A percentile compares a stretch with the other conserved stretches of the same genome.
Conservation (phyloP, 1,140 invertebrate species). For the Brachionus manjavacas region DNA sequence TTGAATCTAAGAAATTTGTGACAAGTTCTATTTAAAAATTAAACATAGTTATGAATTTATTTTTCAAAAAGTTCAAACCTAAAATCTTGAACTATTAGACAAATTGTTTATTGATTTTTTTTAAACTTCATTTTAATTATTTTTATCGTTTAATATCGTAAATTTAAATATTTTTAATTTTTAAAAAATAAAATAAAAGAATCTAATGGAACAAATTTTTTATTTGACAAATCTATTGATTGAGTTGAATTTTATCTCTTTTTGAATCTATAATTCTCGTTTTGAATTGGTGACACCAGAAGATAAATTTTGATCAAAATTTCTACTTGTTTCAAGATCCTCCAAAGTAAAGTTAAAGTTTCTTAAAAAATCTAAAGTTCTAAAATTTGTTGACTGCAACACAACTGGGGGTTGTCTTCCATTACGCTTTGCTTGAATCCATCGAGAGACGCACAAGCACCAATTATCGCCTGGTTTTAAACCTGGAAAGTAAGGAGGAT, state of each 20-base stretch:
- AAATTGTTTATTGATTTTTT: too few species aligned
- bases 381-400: not conserved
- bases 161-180: too few species aligned
- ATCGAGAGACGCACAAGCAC: conserved; percentile 38
- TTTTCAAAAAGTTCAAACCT: too few species aligned
- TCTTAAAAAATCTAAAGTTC: not conserved
- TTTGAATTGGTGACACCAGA: not conserved
- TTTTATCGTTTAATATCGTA: too few species aligned
- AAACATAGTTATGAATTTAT: too few species aligned
- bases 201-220: too few species aligned
- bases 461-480: conserved; percentile 41
- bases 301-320: not conserved
- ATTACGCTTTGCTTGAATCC: conserved; percentile 10
- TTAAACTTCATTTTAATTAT: too few species aligned
- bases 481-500: conserved; percentile 34
- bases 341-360: not conserved
- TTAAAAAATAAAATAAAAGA: too few species aligned
- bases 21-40: too few species aligned
- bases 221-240: too few species aligned
- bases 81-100: too few species aligned
- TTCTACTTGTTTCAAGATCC: not conserved
- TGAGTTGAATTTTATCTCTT: not conserved
- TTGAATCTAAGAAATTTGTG: too few species aligned
- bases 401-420: conserved; percentile 11
- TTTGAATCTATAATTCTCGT: not conserved